Base-by-base conservation (phyloP, 2,113 vertebrate species). In the Lichenostomus cassidix region DNA sequence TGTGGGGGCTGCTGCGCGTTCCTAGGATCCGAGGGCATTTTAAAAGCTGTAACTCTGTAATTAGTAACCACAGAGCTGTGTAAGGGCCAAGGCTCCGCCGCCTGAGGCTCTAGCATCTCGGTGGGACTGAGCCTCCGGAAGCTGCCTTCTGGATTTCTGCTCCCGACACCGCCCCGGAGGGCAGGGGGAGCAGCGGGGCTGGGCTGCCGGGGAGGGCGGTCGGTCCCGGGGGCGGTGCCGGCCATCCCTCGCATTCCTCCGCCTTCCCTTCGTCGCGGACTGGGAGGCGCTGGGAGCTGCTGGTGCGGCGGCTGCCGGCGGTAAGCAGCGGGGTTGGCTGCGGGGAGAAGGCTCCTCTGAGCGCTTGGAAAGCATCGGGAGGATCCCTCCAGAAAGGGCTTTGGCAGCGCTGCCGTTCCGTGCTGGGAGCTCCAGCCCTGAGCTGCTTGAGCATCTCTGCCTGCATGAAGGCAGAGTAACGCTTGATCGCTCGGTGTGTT, bases 131-230 rank as follows among this genome's bases (percentile, higher is more conserved):
- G 9, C 0, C 25, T 6, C 8, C 2, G 8, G 31, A 1, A 13
- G 12, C 7, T 0, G 19, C 49, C 13, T 3, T 1, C 0, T 0
- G 2, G 5, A 3, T 23, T 47, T 23, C 3, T 1, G 1, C 14
- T 22, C 9, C 3, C 21, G 22, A 1, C 18, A 4, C 7, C 4
- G 31, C 12, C 39, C 33, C 3, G 35, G 29, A 5, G 37, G 42
- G n/a, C 20, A 21, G 11, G 23, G 27, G 11, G 27, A 63, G 56
- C 47, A 4, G 41, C 13, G 9, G 41, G 39, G 46, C 37, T 2
- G 52, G 31, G 31, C 11, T 37, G 42, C 33, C 25, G 17, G 7
- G 29, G 15, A 27, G 46, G 58, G 59, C 25, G 55, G 75, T 64
- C 28, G 31, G n/a, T 5, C 3, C 24, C 15, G 53, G 44, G 41